A percentile compares a stretch with the other conserved stretches of the same genome.
phyloP scores from a whole-genome alignment of 2,888 invertebrate species.

The Ariolimax columbianus region DNA sequence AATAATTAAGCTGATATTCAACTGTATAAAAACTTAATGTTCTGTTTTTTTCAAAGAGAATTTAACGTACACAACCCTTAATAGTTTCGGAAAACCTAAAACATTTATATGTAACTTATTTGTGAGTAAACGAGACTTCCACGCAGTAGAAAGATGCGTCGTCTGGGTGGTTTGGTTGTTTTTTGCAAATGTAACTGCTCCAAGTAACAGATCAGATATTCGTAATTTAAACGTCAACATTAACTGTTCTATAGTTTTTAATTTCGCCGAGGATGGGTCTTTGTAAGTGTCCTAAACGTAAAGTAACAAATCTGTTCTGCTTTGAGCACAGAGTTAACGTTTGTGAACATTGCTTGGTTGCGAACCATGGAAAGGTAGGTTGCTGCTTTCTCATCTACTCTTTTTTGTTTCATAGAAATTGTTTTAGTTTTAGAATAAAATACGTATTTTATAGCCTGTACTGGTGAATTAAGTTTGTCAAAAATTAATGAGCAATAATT shows the following conservation, averaged over 20 bases:
- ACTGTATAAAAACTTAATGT: too few relatives aligned
- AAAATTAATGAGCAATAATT: too few relatives aligned
- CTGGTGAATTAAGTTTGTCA: too few relatives aligned
- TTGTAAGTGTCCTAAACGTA: slow-evolving; percentile 91
- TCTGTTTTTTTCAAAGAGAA: background rate
- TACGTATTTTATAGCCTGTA: too few relatives aligned
- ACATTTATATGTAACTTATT: background rate
- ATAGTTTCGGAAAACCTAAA: background rate
- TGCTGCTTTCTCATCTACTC: too few relatives aligned
- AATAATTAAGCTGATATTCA: too few relatives aligned
- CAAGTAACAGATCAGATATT: background rate
- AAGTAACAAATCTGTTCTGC: slow-evolving; percentile 80
- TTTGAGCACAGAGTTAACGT: slow-evolving; percentile 97
- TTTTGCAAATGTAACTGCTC: background rate
- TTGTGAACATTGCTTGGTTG: slow-evolving; percentile 58
- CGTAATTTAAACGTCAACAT: background rate
- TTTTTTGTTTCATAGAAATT: too few relatives aligned
- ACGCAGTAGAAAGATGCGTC: background rate
- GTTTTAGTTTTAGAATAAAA: too few relatives aligned
- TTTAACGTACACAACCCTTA: background rate
- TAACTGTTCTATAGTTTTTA: background rate
- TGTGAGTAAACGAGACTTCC: slow-evolving; percentile 9
- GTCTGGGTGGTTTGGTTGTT: background rate
- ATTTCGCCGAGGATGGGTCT: slow-evolving; percentile 87
- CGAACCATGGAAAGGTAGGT: slow-evolving; percentile 89